Percentiles rank a stretch among this genome's conserved stretches.
Evolutionary conservation across 2,888 invertebrate species (phyloP).

Genomic region (Incurvaria masculella): DNA sequence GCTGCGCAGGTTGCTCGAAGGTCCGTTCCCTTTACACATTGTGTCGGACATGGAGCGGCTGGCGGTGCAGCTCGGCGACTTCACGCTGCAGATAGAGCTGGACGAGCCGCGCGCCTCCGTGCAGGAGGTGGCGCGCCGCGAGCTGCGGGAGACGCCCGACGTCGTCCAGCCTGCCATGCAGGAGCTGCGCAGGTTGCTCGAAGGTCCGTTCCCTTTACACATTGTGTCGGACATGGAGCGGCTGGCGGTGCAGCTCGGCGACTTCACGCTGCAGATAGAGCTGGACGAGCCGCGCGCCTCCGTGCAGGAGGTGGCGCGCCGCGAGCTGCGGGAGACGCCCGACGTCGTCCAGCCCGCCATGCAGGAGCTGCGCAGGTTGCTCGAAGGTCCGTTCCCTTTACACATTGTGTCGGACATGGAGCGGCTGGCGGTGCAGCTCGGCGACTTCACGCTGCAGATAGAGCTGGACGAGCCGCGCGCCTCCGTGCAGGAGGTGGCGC

Average conservation of each 20-base stretch:
- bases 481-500: conserved; percentile 64
- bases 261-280: conserved; percentile 66
- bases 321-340: conserved; percentile 65
- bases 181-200: conserved; percentile 57
- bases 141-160: conserved; percentile 67
- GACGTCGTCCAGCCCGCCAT: conserved; percentile 58
- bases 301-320: conserved; percentile 63
- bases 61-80: conserved; percentile 64
- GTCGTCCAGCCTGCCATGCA: conserved; percentile 52
- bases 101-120: conserved; percentile 61
- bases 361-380: conserved; percentile 53
- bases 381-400: no score
- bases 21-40: conserved; percentile 29
- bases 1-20: conserved; percentile 60
- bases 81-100: conserved; percentile 66
- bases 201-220: no score
- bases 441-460: conserved; percentile 63
- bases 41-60: conserved; percentile 29
- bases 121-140: conserved; percentile 63
- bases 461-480: conserved; percentile 65
- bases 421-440: conserved; percentile 62
- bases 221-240: conserved; percentile 71
- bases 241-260: conserved; percentile 64
- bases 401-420: conserved; percentile 73
- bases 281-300: conserved; percentile 62